phyloP scores from a whole-genome alignment of 2,888 invertebrate genomes.

The Urechis unicinctus region DNA sequence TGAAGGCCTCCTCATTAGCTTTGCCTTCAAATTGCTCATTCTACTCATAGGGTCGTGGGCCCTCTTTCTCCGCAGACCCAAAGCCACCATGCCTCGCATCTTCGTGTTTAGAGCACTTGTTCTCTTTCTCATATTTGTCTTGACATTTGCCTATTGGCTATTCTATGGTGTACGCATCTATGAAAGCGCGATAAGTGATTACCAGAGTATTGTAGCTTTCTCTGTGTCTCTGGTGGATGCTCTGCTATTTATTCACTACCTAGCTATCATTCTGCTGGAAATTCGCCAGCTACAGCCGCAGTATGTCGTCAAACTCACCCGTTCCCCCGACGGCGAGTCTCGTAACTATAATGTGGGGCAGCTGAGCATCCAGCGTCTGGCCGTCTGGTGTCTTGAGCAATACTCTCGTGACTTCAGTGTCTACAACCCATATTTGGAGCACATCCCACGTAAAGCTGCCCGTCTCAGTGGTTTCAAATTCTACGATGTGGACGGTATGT shows the following conservation, averaged over 20 bases:
- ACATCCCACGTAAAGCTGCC: slow-evolving; percentile 28
- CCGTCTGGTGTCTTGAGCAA: slow-evolving; percentile 86
- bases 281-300: slow-evolving; percentile 83
- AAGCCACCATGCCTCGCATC: slow-evolving; percentile 84
- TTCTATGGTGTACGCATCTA: slow-evolving; percentile 86
- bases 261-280: slow-evolving; percentile 87
- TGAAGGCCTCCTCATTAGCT: slow-evolving; percentile 83
- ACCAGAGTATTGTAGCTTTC: neutral
- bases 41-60: slow-evolving; percentile 89
- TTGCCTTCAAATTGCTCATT: slow-evolving; percentile 84
- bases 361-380: slow-evolving; percentile 46
- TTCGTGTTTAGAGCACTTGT: slow-evolving; percentile 84
- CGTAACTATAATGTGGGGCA: slow-evolving; percentile 66
- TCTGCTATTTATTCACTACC: slow-evolving; percentile 86
- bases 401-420: slow-evolving; percentile 80
- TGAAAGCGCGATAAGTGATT: slow-evolving; percentile 40
- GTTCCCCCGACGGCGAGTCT: slow-evolving; percentile 93
- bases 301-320: slow-evolving; percentile 66
- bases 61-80: slow-evolving; percentile 75
- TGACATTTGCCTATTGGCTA: slow-evolving; percentile 95
- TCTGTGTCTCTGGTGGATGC: slow-evolving; percentile 76
- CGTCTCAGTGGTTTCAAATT: slow-evolving; percentile 64
- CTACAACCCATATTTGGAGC: slow-evolving; percentile 76
- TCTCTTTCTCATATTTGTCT: slow-evolving; percentile 79
- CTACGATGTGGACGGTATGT: slow-evolving; percentile 81